Base-by-base conservation (phyloP, 2,113 vertebrate genomes). In the Labeo rohita region DNA sequence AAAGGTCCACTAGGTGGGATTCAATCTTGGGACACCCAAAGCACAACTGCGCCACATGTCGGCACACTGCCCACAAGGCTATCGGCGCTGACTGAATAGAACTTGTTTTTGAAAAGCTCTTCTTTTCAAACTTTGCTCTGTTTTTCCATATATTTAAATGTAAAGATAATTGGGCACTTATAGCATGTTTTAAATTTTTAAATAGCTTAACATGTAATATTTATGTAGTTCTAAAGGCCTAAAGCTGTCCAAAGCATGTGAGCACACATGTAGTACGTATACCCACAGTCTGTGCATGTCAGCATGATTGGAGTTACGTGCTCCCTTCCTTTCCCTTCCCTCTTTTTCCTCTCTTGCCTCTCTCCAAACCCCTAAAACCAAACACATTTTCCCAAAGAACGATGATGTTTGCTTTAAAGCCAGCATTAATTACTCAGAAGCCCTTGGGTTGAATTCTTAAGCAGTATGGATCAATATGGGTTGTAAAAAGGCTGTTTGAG, bases 351-450 rank as follows among this genome's bases (percentile, higher is more conserved):
- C 79, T 49, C 28, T 47, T 63, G 8, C 43, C n/a, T 75, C 45
- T 39, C 80, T 70, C 36, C 23, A 0, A 47, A 54, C 54, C 34
- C 50, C 74, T 80, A 63, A 39, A 73, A 59, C 78, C 66, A 63
- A 89, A 86, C 80, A 72, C 75, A 43, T 79, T 78, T 77, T 59
- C 52, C 68, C 43, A 65, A 59, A 28, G 75, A 84, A 70, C n/a
- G 72, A 88, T 87, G 59, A 88, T 86, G 84, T 86, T 84, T 86
- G 74, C 78, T 87, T 85, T 85, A 75, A 85, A 84, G 79, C 70
- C 86, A 79, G 49, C 68, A 45, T 83, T 86, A 86, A 89, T 90
- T 87, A 86, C 90, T 50, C 63, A 50, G 63, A 86, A 84, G 83
- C 68, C 72, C 21, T 45, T 52, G 50, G 52, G 28, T 49, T 81